A percentile compares a stretch with the other conserved stretches of the same genome.
Conservation (phyloP, 2,888 invertebrate genomes). For the Cacoxenus indagator region DNA sequence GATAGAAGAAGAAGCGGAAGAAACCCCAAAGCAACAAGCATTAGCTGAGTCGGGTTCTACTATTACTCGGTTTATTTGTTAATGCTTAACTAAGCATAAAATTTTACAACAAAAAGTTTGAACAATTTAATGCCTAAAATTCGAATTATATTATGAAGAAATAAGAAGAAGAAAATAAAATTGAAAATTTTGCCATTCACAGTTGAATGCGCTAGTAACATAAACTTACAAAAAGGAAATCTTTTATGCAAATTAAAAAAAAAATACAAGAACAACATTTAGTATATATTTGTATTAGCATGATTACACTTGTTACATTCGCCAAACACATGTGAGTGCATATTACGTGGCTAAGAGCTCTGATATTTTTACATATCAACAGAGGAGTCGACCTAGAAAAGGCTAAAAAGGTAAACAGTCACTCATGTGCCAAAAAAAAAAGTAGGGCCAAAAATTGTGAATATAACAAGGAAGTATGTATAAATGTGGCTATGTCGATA, state of each 20-base stretch:
- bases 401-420: not conserved
- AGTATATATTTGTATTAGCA: conserved; percentile 22
- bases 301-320: conserved; percentile 18
- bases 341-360: not conserved
- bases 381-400: not conserved
- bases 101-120: not conserved
- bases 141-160: not conserved
- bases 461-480: not conserved
- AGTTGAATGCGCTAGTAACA: not conserved
- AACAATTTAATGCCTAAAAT: not conserved
- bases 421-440: not conserved
- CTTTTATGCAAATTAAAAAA: conserved; percentile 41
- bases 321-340: not conserved
- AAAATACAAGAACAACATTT: not conserved
- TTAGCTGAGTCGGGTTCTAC: not conserved
- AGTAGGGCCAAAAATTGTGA: not conserved
- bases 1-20: too few relatives aligned
- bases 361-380: not conserved
- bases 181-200: not conserved
- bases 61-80: not conserved
- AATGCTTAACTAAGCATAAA: conserved; percentile 9
- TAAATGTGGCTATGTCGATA: too few relatives aligned
- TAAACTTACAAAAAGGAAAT: not conserved
- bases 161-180: not conserved
- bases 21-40: not conserved